These are phyloP conservation scores for Eulemur rufifrons DNA, from an alignment of 2,113 vertebrate genomes.

Conservation along the genomic window DNA sequence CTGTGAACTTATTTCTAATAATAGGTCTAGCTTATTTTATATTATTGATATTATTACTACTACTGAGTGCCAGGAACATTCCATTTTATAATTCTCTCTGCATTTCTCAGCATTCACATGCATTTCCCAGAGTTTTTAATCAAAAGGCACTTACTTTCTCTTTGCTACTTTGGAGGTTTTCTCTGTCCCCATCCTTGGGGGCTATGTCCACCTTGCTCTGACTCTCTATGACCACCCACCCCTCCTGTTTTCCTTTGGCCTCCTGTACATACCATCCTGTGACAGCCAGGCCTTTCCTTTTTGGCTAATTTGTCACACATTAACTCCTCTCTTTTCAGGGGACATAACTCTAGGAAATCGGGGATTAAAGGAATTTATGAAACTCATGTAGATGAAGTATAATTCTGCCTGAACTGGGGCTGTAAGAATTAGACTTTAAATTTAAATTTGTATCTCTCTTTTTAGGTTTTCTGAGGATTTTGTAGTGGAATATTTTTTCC, in stretches of 20 bases:
- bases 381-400: background rate
- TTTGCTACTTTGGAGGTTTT: background rate
- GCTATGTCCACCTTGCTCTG: background rate
- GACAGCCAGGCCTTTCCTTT: background rate
- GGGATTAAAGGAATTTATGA: constrained; percentile 48
- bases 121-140: background rate
- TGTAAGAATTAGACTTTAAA: background rate
- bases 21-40: background rate
- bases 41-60: background rate
- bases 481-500: background rate
- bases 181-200: background rate
- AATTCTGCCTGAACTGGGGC: background rate
- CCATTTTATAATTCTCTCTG: background rate
- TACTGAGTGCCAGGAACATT: background rate
- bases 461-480: constrained; percentile 23
- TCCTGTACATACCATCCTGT: background rate
- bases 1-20: constrained; percentile 2
- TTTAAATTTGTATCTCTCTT: background rate
- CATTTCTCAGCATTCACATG: background rate
- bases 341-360: background rate
- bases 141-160: background rate
- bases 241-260: background rate
- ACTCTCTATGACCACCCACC: background rate
- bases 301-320: background rate
- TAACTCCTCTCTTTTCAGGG: background rate